Percentiles rank a stretch among this genome's conserved stretches.
phyloP scores from a whole-genome alignment of 1,140 invertebrate genomes.

The Bombus confusus region DNA sequence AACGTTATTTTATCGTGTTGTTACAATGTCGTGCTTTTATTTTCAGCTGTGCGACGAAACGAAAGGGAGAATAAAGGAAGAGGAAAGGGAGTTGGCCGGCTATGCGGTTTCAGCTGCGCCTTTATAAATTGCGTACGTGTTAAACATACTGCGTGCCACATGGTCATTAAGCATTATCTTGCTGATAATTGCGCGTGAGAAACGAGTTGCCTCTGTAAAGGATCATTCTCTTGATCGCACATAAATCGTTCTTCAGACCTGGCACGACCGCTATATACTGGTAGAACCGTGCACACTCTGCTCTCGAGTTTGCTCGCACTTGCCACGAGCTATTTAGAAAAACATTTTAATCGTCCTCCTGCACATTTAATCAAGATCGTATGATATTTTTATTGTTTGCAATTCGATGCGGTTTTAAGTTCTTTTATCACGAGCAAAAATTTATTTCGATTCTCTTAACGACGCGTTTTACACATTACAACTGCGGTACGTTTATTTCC shows the following conservation, averaged over 20 bases:
- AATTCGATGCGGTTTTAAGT: background rate
- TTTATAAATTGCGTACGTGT: constrained; percentile 33
- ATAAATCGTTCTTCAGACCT: constrained; percentile 30
- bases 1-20: background rate
- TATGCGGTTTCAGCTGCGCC: background rate
- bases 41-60: background rate
- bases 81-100: background rate
- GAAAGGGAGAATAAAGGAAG: background rate
- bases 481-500: too few relatives aligned
- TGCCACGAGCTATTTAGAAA: background rate
- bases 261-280: background rate
- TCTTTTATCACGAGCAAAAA: background rate
- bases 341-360: background rate
- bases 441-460: background rate
- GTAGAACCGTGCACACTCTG: background rate
- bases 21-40: background rate
- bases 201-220: constrained; percentile 36
- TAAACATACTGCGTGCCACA: constrained; percentile 33
- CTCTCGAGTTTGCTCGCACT: background rate
- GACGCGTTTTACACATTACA: background rate
- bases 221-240: constrained; percentile 49
- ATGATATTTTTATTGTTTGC: background rate
- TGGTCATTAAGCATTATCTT: constrained; percentile 45
- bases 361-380: background rate
- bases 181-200: constrained; percentile 43